These are phyloP conservation scores for Apamea sordens DNA, from an alignment of 2,888 invertebrate species.

Conservation along the genomic window DNA sequence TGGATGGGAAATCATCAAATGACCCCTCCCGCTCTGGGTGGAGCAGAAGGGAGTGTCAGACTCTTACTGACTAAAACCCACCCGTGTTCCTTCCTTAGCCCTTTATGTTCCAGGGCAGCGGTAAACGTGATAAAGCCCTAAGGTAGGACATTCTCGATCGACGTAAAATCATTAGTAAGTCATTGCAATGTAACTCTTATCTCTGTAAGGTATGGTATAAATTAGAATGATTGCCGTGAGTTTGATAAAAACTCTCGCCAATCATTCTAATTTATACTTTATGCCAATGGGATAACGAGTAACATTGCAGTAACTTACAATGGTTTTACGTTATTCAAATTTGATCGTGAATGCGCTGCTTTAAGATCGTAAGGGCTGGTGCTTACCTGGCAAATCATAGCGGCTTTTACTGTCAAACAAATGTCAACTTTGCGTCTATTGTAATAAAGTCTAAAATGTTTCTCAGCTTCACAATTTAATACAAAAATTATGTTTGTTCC, in stretches of 20 bases:
- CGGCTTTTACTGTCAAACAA: background rate
- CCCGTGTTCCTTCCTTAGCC: no score
- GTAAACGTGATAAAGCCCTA: no score
- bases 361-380: background rate
- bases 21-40: no score
- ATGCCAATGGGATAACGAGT: background rate
- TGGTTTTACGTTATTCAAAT: background rate
- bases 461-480: background rate
- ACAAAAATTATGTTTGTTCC: conserved; percentile 47
- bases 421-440: background rate
- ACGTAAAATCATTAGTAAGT: background rate
- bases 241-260: background rate
- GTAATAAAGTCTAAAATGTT: background rate
- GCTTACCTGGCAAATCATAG: background rate
- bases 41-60: no score
- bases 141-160: background rate
- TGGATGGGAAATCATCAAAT: no score
- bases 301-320: background rate
- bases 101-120: no score
- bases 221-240: background rate
- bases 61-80: no score
- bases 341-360: background rate
- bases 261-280: background rate
- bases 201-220: background rate
- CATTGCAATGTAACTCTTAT: background rate